Base-by-base conservation (phyloP, 2,888 invertebrate genomes). In the Acrocera orbiculus region DNA sequence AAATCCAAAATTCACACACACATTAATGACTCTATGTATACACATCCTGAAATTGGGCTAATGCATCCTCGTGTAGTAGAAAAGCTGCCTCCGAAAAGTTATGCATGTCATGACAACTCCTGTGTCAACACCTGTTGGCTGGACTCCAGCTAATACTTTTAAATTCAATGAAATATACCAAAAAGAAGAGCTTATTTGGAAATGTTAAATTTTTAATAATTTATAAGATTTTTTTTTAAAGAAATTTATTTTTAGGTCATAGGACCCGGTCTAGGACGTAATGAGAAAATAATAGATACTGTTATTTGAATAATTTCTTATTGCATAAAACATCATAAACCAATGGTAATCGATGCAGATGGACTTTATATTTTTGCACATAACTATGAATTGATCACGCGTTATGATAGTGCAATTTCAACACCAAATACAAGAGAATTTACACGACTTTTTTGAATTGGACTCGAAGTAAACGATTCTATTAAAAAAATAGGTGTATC, bases 401-500 rank as follows among this genome's bases (percentile, higher is more conserved):
- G 70, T 30, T 74, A 76, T 50, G 60, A 64, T 1, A 69, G 70
- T 39, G 55, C 69, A 5, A 72, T 87, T 42, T 61, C 90, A 19
- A 90, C 90, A 1, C 89, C 90, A 1, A 90, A 90, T 58, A 67
- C 67, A 60, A 70, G 83, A 44, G 96, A 96, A 62, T 90, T 87
- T 61, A 69, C 72, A 31, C 69, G 90, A 36, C 63, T 93, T 6
- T 74, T 70, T 51, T 68, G 67, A 41, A 66, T 63, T 42, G 49
- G 60, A 27, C 65, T 60, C 35, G 63, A 56, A 38, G 46, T 55
- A 22, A 52, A 56, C 8, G 57, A 66, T 43, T 59, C 61, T n/a
- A 60, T 67, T 39, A 61, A 56, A 35, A 51, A 59, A n/a, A n/a
- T n/a, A n/a, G 58, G 65, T 27, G 67, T 71, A 47, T 59, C 74